Percentiles rank a stretch among this genome's conserved stretches.
Conservation (phyloP, 64 coral and sea anemone genomes). For the Trachythela sp. region DNA sequence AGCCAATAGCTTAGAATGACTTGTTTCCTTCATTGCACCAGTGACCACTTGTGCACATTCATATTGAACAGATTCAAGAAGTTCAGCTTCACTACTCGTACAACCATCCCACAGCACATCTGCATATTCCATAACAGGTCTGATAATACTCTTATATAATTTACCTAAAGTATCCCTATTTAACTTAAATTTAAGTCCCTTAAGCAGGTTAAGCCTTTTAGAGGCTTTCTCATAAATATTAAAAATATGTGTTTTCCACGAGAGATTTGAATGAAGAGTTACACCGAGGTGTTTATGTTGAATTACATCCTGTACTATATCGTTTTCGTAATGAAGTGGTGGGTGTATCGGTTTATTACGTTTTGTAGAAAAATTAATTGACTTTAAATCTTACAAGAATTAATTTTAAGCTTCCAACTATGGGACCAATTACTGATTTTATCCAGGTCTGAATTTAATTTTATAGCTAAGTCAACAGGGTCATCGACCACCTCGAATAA, state of each 20-base stretch:
- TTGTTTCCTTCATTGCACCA: too few relatives aligned
- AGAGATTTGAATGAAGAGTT: background rate
- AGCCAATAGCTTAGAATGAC: too few relatives aligned
- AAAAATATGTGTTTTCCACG: slow-evolving; percentile 7
- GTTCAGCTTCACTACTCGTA: too few relatives aligned
- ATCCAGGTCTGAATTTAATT: slow-evolving; percentile 22
- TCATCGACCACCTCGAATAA: slow-evolving; percentile 24
- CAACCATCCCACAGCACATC: slow-evolving; percentile 3
- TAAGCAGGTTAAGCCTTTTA: background rate
- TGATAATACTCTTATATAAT: background rate
- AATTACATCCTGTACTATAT: background rate
- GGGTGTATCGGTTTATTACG: background rate
- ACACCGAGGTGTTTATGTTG: slow-evolving; percentile 19
- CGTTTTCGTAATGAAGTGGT: background rate
- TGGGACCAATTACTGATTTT: slow-evolving; percentile 9
- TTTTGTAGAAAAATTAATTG: slow-evolving; percentile 4
- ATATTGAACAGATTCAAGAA: too few relatives aligned
- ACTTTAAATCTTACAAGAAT: background rate
- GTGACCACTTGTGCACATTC: too few relatives aligned
- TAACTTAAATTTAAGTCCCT: background rate
- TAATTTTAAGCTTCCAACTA: slow-evolving; percentile 20
- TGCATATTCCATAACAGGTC: background rate
- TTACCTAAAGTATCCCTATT: background rate
- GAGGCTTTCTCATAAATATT: too few relatives aligned
- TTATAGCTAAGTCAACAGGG: background rate